Base-by-base conservation (phyloP, 2,888 invertebrate species). In the Scaptomyza reducta region DNA sequence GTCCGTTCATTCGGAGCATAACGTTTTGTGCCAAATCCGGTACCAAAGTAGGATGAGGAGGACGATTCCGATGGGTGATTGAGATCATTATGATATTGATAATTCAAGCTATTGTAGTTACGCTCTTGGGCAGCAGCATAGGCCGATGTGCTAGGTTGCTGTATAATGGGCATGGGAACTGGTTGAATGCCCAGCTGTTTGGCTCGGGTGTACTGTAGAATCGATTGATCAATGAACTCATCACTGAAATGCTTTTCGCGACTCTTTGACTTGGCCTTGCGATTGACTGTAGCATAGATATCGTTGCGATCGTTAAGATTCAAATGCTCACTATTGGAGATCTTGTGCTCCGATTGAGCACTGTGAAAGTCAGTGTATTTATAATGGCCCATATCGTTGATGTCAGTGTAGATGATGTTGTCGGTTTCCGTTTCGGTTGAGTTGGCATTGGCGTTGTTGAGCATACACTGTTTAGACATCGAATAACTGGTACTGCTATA, bases 401-500 rank as follows among this genome's bases (percentile, higher is more conserved):
- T 92, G 70, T 92, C 92, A 31, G 90, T 90, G 77, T 92, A 92
- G 55, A 92, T 92, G 69, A 92, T 91, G 75, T 92, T 92, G 79
- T 92, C 92, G 58, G 91, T 91, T 84, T 91, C 90, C 66, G 92
- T 91, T 86, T 91, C 90, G 50, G 91, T 91, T 66, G 91, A 91
- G 87, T 89, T 90, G 75, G 89, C 91, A 78, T 89, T 90, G 68
- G 89, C 91, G 70, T 91, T 91, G 73, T 90, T 91, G 33, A 90
- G 87, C 89, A 91, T 89, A 79, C 89, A 90, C 83, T 91, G 90
- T 77, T 92, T 92, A 92, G 92, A 92, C 92, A 92, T 92, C 92
- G 90, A 92, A 91, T 89, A 91, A 88, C 86, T 92, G 85, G 91
- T 91, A 92, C 89, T 92, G 92, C 91, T 92, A 92, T 92, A 92